These are phyloP conservation scores for Caranx ignobilis DNA, from an alignment of 2,113 vertebrate species.

Conservation along the genomic window DNA sequence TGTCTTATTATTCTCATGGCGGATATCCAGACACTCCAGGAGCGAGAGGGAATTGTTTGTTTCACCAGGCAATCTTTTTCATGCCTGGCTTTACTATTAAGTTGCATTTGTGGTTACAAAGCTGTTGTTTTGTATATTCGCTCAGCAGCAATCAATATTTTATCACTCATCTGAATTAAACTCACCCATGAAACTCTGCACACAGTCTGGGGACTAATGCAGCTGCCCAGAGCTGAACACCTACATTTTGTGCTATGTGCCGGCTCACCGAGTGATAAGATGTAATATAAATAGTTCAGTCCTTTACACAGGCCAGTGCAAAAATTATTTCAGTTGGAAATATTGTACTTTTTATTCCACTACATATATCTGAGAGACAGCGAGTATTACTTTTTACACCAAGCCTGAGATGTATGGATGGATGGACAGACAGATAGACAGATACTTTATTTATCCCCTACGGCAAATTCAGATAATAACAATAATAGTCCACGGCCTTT, in stretches of 20 bases:
- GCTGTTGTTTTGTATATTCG: slow-evolving; percentile 45
- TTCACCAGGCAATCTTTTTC: slow-evolving; percentile 37
- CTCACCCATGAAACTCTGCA: slow-evolving; percentile 5
- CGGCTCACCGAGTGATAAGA: not conserved
- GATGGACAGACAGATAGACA: too few relatives aligned
- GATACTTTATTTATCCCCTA: too few relatives aligned
- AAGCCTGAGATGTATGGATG: not conserved
- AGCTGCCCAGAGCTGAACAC: slow-evolving; percentile 3
- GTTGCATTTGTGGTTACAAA: slow-evolving; percentile 50
- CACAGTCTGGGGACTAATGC: not conserved
- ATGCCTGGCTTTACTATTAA: slow-evolving; percentile 28
- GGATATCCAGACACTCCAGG: slow-evolving; percentile 50
- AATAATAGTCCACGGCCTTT: too few relatives aligned
- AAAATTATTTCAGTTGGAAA: slow-evolving; percentile 3
- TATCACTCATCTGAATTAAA: slow-evolving; percentile 53
- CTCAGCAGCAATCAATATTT: slow-evolving; percentile 38
- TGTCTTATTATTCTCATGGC: slow-evolving; percentile 61
- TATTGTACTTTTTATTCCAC: not conserved
- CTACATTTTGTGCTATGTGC: not conserved
- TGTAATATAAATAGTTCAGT: not conserved
- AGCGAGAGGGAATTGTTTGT: slow-evolving; percentile 43
- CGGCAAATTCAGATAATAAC: too few relatives aligned
- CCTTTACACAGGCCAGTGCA: not conserved
- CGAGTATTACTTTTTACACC: not conserved
- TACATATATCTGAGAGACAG: not conserved